Base-by-base conservation (phyloP, 1,140 invertebrate species). In the Antheraea mylitta region DNA sequence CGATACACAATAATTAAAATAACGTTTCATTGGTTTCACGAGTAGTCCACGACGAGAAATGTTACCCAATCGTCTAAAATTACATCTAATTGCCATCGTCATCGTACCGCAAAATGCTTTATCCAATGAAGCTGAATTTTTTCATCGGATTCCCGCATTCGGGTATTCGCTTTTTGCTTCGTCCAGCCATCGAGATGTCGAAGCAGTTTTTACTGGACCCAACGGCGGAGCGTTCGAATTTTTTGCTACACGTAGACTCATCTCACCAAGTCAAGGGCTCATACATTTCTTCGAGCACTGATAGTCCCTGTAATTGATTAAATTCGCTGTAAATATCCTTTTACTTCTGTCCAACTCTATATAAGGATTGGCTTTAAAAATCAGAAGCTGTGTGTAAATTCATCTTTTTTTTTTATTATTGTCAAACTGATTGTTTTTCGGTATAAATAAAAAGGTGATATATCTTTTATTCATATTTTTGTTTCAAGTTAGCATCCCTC, bases 291-390 rank as follows among this genome's bases (percentile, higher is more conserved):
- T 76, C 71, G 71, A 64, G 73, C 78, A 72, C 69, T 72, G 76
- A 81, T 80, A 72, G 70, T 74, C 81, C 68, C 66, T 71, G 80
- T 88, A 89, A 91, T 91, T 89, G 87, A 88, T 86, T 85, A 81
- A 85, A 86, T 86, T 83, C 78, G 71, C 76, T 80, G 80, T 83
- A 84, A 83, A 84, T 87, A 85, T 83, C 78, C 72, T 30, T 70
- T 78, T 71, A 78, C 78, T 83, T 80, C 79, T 82, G 76, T 77
- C 66, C 59, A 45, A 67, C 7, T 18, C 30, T 42, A 30, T 18
- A 58, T 13, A 22, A 22, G 48, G 30, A 66, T n/a, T 59, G 38
- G 37, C 38, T 36, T 36, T 37, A 58, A 16, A 66, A 66, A 66
- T 22, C 60, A 19, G 58, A 37, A 13, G 19, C 48, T 1, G n/a